Base-by-base conservation (phyloP, 2,888 invertebrate species). In the Cepaea hortensis region DNA sequence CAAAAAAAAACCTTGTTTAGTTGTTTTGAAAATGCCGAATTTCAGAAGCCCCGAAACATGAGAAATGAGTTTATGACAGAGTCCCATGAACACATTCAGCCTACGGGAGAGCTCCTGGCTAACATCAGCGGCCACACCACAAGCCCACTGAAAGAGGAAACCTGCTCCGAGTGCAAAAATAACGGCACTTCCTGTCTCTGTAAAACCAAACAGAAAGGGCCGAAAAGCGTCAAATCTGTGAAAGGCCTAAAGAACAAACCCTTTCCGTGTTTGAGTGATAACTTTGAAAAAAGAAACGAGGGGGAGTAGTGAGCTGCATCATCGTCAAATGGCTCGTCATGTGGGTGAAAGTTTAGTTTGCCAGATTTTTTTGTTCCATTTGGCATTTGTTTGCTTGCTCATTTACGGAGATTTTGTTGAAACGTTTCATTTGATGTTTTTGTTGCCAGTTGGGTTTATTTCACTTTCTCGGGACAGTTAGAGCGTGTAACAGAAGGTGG, bases 11-110 rank as follows among this genome's bases (percentile, higher is more conserved):
- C 3, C 9, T 9, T 23, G 23, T 79, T 61, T 55, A 11, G 20
- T 5, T 79, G 9, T n/a, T 79, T 61, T 35, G 3, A 55, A 61
- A 9, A 55, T 23, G 15, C 68, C 77, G 23, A 7, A 9, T 79
- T 79, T 79, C 77, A 79, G 77, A 79, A 23, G 61, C n/a, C 61
- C 61, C 48, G 55, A n/a, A 23, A n/a, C 61, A 13, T 79, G 77
- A 61, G 23, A 13, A 55, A 55, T 61, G 61, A 55, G 7, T 61
- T 61, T 50, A 7, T 50, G 18, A 15, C 50, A 7, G 20, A 48
- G 20, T 48, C 75, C 3, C 13, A 20, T 18, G 18, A 50, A 50
- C 50, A 4, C 15, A 20, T 20, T 18, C 13, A 48, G n/a, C 15
- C 7, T 5, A 50, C 48, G 2, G 20, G 18, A 48, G 50, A 50